Conservation (phyloP, 2,888 invertebrate species). For the Macaria liturata region DNA sequence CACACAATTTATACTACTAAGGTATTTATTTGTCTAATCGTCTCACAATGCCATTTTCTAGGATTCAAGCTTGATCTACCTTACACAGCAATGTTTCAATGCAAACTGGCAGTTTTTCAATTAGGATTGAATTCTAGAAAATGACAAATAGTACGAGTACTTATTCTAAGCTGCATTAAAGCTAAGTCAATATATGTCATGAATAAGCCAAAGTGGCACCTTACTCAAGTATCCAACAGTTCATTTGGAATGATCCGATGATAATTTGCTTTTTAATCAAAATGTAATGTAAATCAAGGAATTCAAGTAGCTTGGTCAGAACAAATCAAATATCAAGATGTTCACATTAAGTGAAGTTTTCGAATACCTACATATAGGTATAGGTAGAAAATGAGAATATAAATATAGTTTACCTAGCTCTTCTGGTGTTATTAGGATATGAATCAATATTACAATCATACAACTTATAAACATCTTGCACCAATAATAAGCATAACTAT, state of each 20-base stretch:
- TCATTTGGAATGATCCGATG: slow-evolving; percentile 6
- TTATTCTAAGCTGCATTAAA: slow-evolving; percentile 41
- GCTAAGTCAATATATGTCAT: slow-evolving; percentile 33
- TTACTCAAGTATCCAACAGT: slow-evolving; percentile 45
- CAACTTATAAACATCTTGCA: too few relatives aligned
- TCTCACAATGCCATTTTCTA: slow-evolving; percentile 2
- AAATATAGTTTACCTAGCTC: too few relatives aligned
- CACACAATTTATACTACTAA: neutral
- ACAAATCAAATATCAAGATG: too few relatives aligned
- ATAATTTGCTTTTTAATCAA: neutral
- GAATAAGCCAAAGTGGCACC: slow-evolving; percentile 56
- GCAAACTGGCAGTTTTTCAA: neutral
- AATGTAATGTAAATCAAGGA: too few relatives aligned
- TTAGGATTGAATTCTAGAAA: slow-evolving; percentile 12
- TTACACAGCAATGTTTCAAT: too few relatives aligned
- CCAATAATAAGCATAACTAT: too few relatives aligned
- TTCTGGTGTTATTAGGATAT: too few relatives aligned
- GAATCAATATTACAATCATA: too few relatives aligned
- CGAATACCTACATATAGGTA: too few relatives aligned
- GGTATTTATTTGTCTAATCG: slow-evolving; percentile 1
- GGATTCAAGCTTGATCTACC: neutral
- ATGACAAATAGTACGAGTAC: slow-evolving; percentile 22
- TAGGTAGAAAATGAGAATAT: too few relatives aligned
- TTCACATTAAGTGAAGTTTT: too few relatives aligned
- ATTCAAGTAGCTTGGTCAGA: too few relatives aligned